Base-by-base conservation (phyloP, 2,113 vertebrate species). In the Cygnus atratus region DNA sequence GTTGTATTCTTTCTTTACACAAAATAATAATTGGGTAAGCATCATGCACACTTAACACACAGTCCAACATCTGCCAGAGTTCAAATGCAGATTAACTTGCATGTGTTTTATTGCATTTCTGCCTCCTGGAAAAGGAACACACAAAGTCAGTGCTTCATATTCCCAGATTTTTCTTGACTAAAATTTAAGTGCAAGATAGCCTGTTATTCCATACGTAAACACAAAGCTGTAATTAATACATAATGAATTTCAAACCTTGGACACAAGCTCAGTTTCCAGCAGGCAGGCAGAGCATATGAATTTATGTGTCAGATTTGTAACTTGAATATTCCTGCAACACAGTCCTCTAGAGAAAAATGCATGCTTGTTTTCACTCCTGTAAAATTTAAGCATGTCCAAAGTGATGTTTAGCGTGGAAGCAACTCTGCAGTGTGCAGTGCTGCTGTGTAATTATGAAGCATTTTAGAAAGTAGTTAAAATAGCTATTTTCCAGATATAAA, bases 401-500 rank as follows among this genome's bases (percentile, higher is more conserved):
- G 73, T 90, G 63, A 70, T 91, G 54, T 81, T 84, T 84, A 75
- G 52, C 41, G 41, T 50, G 59, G 90, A 94, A 92, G 79, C 26
- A 67, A 55, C 33, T 94, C 61, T 75, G 77, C 66, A 77, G 52
- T 59, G 48, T 55, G 29, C 73, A 89, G 68, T 62, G 25, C 84
- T 97, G 85, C 92, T 22, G 5, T 85, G 52, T 84, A 88, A 93
- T 67, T 90, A 89, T 44, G 87, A 48, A 54, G 59, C 52, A 83
- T 82, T 81, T 71, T 66, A 86, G 74, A 93, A 63, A 84, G n/a
- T 54, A 72, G 26, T 43, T 73, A 59, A 73, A 80, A 71, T 83
- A 59, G 66, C 22, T 89, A 1, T 84, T 62, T 93, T 81, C 43
- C 50, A 92, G 77, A 58, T 90, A 25, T 46, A 89, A 93, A 67